A percentile compares a stretch with the other conserved stretches of the same genome.
phyloP scores from a whole-genome alignment of 2,797 vertebrate genomes.

The Phrynocephalus forsythii region DNA sequence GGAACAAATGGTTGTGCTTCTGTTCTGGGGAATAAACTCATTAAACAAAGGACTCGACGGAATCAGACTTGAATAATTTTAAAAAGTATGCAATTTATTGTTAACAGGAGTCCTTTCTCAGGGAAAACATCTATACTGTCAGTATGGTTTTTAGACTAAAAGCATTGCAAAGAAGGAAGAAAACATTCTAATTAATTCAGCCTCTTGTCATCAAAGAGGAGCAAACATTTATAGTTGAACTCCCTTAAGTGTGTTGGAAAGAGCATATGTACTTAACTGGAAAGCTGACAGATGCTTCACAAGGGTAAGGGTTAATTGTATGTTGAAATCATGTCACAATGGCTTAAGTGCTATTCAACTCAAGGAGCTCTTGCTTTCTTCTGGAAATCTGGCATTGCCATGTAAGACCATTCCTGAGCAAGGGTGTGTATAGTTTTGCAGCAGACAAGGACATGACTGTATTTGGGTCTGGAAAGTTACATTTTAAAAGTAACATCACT shows the following conservation, averaged over 20 bases:
- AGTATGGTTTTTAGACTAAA: background rate
- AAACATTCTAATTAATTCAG: conserved; percentile 25
- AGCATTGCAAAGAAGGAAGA: conserved; percentile 16
- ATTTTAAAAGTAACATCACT: background rate
- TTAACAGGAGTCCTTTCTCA: background rate
- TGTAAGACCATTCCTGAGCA: conserved; percentile 40
- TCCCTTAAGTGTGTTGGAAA: background rate
- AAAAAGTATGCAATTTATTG: conserved; percentile 7
- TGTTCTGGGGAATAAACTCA: background rate
- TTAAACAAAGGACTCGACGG: background rate
- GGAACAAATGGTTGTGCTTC: background rate
- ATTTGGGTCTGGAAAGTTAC: background rate
- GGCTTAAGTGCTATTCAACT: conserved; percentile 25
- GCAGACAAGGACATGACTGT: background rate
- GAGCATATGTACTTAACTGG: background rate
- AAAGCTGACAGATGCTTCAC: conserved; percentile 13
- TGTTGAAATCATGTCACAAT: conserved; percentile 31
- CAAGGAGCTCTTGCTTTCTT: conserved; percentile 23
- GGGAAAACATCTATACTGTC: conserved; percentile 9
- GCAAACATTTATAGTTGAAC: conserved; percentile 51
- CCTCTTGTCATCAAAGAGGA: conserved; percentile 9
- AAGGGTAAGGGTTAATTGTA: conserved; percentile 11
- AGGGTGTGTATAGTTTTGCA: rapidly evolving
- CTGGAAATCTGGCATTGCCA: conserved; percentile 22
- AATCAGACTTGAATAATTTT: background rate